Base-by-base conservation (phyloP, 2,797 vertebrate species). In the Smutsia temminckii region DNA sequence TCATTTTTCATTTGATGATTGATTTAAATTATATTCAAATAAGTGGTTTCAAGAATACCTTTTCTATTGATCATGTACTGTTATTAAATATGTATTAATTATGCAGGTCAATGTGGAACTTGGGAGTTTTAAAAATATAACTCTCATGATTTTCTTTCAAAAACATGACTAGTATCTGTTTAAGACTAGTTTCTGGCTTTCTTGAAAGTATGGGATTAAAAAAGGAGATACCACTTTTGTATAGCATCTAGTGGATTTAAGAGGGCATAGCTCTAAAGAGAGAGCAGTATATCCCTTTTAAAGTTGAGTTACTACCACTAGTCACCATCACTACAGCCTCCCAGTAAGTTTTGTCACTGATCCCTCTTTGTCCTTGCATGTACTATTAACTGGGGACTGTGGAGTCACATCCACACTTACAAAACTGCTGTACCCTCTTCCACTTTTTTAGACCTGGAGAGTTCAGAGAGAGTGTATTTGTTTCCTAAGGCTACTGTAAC, bases 1-100 rank as follows among this genome's bases (percentile, higher is more conserved):
- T 46, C 81, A 18, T 91, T 93, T 93, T 91, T 95, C 49, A 77
- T 91, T 85, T 93, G 32, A 77, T 55, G 11, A 25, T 4, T 75
- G 34, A 71, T 61, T 87, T 91, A n/a, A 96, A 71, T 72, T 89
- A 51, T 71, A 16, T 85, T 34, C 8, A 78, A 21, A 75, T 96
- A 87, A 92, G 17, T 74, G 51, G 92, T 93, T 80, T 94, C 16
- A 92, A 83, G 14, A 20, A 57, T 72, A 61, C 32, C 18, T 87
- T 77, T 93, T 25, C 42, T 79, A 90, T 94, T 95, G n/a, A 85
- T 81, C 27, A 78, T 59, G 86, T 78, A 51, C 6, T 20, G 23
- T 92, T 20, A 42, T 86, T 81, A 88, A 81, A 61, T 88, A 49
- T 77, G 78, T 42, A 74, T 80, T 85, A 66, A 37, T 89, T 87